phyloP scores from a whole-genome alignment of 2,797 vertebrate genomes.

The Hippocampus kuda region DNA sequence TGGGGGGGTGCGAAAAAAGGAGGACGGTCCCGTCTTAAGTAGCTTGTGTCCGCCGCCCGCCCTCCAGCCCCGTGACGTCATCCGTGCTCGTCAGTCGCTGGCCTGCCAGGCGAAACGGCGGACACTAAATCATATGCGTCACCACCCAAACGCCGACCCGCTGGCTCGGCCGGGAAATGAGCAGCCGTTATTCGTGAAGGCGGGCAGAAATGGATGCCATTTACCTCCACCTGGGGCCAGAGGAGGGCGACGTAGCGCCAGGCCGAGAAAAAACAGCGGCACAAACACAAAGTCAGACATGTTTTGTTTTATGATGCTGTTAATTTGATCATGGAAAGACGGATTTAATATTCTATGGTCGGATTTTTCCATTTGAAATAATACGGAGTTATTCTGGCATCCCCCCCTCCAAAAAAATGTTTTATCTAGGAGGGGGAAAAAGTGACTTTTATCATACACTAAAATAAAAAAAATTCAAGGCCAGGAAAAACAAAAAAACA shows the following conservation, averaged over 20 bases:
- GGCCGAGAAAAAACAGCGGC: conserved; percentile 27
- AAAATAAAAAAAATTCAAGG: too few relatives aligned
- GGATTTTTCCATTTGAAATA: too few relatives aligned
- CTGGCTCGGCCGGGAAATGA: conserved; percentile 43
- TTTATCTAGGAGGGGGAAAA: too few relatives aligned
- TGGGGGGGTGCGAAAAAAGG: conserved; percentile 21
- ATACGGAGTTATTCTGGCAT: too few relatives aligned
- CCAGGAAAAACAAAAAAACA: too few relatives aligned
- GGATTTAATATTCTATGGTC: too few relatives aligned
- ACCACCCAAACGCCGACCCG: not conserved
- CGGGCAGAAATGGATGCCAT: conserved; percentile 40
- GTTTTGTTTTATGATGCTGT: not conserved
- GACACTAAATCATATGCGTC: conserved; percentile 12
- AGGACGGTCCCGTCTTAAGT: conserved; percentile 26
- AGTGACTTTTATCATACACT: too few relatives aligned
- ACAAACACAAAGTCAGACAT: not conserved
- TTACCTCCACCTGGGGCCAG: conserved; percentile 54
- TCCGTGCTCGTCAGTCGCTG: conserved; percentile 51
- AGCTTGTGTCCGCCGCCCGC: conserved; percentile 18
- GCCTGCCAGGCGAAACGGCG: conserved; percentile 30
- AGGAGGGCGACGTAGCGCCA: conserved; percentile 44
- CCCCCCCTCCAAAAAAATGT: too few relatives aligned
- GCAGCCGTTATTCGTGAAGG: conserved; percentile 58
- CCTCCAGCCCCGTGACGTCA: conserved; percentile 51
- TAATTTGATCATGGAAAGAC: not conserved